Evolutionary conservation across 2,888 invertebrate species (phyloP).

Genomic region (Branchinecta sandiegonensis): DNA sequence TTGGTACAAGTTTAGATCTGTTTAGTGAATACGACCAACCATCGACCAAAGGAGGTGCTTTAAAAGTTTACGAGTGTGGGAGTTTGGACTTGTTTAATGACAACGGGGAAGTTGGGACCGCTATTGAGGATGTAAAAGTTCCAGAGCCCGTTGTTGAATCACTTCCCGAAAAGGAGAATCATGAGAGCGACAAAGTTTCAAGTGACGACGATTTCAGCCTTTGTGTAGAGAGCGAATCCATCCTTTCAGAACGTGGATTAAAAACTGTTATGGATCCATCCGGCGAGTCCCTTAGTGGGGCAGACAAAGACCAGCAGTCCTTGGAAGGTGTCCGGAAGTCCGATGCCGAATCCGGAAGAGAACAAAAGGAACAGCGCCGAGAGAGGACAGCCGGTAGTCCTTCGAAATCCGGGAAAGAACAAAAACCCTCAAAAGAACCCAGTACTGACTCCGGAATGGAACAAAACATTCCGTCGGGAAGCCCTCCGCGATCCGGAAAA

Average conservation of each 20-base stretch:
- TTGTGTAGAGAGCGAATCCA: conserved; percentile 3
- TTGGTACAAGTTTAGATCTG: background rate
- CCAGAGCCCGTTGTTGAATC: no score
- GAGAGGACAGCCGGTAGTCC: no score
- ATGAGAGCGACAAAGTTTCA: background rate
- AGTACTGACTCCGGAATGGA: background rate
- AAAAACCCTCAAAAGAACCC: background rate
- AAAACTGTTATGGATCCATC: no score
- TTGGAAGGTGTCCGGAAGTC: no score
- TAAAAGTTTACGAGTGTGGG: background rate
- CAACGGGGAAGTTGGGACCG: background rate
- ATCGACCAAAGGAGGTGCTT: background rate
- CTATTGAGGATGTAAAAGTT: background rate
- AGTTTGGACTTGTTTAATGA: background rate
- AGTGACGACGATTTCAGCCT: background rate
- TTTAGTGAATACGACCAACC: conserved; percentile 6
- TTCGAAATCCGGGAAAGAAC: background rate
- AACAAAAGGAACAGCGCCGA: no score
- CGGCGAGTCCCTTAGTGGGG: no score
- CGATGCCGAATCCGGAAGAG: no score
- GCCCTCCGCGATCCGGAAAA: background rate
- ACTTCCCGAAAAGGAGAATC: background rate
- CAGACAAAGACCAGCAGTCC: no score
- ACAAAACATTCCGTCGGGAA: no score
- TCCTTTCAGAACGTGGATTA: background rate